Conservation (phyloP, 1,140 invertebrate species). For the Lysiphlebus fabarum region DNA sequence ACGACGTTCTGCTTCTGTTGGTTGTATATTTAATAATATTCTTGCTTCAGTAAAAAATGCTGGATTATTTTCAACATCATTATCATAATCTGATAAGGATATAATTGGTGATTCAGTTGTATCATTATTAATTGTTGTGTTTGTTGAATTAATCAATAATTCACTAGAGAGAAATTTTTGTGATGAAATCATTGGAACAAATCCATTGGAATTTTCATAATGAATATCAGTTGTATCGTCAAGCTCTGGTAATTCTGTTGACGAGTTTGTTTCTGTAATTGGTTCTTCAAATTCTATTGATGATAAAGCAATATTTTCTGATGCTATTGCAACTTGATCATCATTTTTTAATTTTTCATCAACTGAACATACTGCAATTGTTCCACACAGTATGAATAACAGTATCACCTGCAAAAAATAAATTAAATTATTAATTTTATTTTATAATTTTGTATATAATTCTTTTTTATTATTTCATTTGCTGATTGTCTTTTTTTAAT, state of each 20-base stretch:
- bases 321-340: conserved; percentile 47
- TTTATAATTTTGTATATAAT: too few relatives aligned
- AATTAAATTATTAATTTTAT: conserved; percentile 7
- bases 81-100: not conserved
- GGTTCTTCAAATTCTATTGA: conserved; percentile 27
- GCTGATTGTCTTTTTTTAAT: too few relatives aligned
- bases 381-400: conserved; percentile 40
- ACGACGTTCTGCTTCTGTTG: conserved; percentile 33
- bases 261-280: conserved; percentile 8
- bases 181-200: conserved; percentile 39
- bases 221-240: conserved; percentile 27
- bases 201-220: conserved; percentile 47
- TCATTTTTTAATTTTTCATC: conserved; percentile 24
- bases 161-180: too few relatives aligned
- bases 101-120: not conserved
- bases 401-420: conserved; percentile 42
- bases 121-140: not conserved
- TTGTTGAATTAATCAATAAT: not conserved
- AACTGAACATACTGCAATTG: conserved; percentile 30
- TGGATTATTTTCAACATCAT: conserved; percentile 35
- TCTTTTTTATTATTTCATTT: too few relatives aligned
- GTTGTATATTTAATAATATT: conserved; percentile 40
- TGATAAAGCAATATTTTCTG: conserved; percentile 29
- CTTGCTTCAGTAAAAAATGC: conserved; percentile 43
- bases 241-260: conserved; percentile 6